Percentiles rank a stretch among this genome's conserved stretches.
phyloP scores from a whole-genome alignment of 2,888 invertebrate genomes.

The Hydrotaea cyrtoneurina region DNA sequence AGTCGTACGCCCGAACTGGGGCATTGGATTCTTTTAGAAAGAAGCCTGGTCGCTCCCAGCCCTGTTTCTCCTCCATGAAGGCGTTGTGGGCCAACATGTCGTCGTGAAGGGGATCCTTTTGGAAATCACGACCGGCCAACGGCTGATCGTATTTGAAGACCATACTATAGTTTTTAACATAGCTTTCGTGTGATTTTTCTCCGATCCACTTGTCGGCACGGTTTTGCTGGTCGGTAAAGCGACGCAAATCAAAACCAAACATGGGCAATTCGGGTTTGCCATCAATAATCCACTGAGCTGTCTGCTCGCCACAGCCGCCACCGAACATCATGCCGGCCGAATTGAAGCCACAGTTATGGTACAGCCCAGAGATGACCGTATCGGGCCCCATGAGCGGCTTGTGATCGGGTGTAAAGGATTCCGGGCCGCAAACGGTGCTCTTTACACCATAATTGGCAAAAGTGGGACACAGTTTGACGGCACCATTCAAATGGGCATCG shows the following conservation, averaged over 20 bases:
- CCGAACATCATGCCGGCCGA: constrained; percentile 96
- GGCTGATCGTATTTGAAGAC: constrained; percentile 93
- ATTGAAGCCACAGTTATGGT: constrained; percentile 93
- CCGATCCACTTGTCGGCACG: constrained; percentile 88
- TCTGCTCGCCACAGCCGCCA: constrained; percentile 92
- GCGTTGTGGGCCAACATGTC: constrained; percentile 88
- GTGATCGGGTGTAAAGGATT: constrained; percentile 96
- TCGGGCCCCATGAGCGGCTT: constrained; percentile 92
- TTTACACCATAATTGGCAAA: constrained; percentile 89
- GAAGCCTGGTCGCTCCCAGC: constrained; percentile 95
- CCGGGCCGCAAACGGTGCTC: constrained; percentile 93
- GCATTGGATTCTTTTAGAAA: constrained; percentile 83
- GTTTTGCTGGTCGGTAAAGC: constrained; percentile 89
- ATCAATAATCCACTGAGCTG: constrained; percentile 91
- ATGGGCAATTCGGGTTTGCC: constrained; percentile 92
- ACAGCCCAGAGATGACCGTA: constrained; percentile 86
- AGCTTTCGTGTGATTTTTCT: constrained; percentile 94
- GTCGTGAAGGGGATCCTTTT: constrained; percentile 85
- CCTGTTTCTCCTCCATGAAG: constrained; percentile 91
- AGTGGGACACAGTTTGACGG: constrained; percentile 88
- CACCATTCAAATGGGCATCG: constrained; percentile 87
- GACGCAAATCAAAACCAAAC: constrained; percentile 92
- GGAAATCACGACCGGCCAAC: constrained; percentile 88
- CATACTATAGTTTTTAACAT: constrained; percentile 91
- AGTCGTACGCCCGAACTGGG: constrained; percentile 86